These are phyloP conservation scores for Piaya cayana DNA, from an alignment of 2,113 vertebrate species.

Conservation along the genomic window DNA sequence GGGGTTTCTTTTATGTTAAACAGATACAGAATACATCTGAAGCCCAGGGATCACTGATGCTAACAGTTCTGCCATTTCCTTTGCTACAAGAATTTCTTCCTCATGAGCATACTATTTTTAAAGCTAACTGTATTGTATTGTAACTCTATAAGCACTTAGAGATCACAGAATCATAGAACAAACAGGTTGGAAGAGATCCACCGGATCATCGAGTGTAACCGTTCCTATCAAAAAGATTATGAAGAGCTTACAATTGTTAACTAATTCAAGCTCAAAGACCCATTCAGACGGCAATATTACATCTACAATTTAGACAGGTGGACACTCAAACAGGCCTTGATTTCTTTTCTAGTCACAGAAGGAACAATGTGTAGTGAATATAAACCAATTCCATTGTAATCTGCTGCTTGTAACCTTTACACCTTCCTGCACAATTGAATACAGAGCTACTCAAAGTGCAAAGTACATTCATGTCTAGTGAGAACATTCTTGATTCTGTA, in stretches of 20 bases:
- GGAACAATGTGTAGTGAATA: neutral
- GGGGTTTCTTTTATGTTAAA: neutral
- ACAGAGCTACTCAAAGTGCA: neutral
- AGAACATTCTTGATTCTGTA: neutral
- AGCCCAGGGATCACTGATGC: neutral
- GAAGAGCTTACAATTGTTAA: neutral
- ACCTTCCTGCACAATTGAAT: accelerated
- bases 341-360: neutral
- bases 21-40: neutral
- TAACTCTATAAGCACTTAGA: neutral
- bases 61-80: neutral
- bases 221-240: too few species aligned
- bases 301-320: neutral
- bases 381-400: neutral
- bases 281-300: neutral
- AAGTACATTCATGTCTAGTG: neutral
- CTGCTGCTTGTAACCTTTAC: neutral
- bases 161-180: too few species aligned
- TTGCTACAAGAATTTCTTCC: neutral
- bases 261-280: neutral
- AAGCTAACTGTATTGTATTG: neutral
- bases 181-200: too few species aligned
- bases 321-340: neutral
- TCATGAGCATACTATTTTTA: neutral
- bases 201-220: too few species aligned